Percentiles rank a stretch among this genome's conserved stretches.
phyloP scores from a whole-genome alignment of 2,888 invertebrate genomes.

The Drosophila atripex region DNA sequence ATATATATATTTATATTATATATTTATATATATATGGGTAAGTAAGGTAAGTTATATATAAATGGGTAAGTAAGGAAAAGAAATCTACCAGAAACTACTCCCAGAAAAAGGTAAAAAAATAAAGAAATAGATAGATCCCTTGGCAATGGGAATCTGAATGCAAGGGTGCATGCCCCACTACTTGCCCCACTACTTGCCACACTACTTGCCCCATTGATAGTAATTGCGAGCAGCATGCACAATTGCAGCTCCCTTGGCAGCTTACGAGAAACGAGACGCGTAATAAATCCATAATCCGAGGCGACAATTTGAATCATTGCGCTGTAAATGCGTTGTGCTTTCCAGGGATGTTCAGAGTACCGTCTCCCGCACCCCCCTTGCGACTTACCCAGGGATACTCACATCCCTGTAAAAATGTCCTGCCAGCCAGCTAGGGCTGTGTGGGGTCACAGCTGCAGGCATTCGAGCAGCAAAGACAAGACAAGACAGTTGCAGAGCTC shows the following conservation, averaged over 20 bases:
- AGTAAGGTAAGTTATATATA: too few species aligned
- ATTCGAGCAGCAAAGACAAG: slow-evolving; percentile 50
- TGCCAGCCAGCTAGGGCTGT: not conserved
- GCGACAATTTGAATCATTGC: slow-evolving; percentile 79
- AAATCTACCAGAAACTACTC: too few species aligned
- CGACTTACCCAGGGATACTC: too few species aligned
- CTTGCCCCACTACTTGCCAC: too few species aligned
- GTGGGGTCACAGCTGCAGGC: slow-evolving; percentile 46
- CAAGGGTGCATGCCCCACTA: too few species aligned
- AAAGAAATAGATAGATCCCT: too few species aligned
- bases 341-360: not conserved
- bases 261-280: slow-evolving; percentile 74
- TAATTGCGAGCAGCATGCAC: slow-evolving; percentile 76
- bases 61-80: too few species aligned
- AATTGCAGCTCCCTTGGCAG: slow-evolving; percentile 70
- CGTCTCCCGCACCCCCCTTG: too few species aligned
- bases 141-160: too few species aligned
- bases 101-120: too few species aligned
- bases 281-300: slow-evolving; percentile 79
- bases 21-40: too few species aligned
- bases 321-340: slow-evolving; percentile 57
- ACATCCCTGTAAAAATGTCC: not conserved
- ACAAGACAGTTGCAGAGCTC: slow-evolving; percentile 61
- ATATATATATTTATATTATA: too few species aligned
- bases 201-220: slow-evolving; percentile 57